Evolutionary conservation across 2,113 vertebrate species (phyloP), one percentile per base, ranked within the genome.

Genomic region (Siniperca knerii): DNA sequence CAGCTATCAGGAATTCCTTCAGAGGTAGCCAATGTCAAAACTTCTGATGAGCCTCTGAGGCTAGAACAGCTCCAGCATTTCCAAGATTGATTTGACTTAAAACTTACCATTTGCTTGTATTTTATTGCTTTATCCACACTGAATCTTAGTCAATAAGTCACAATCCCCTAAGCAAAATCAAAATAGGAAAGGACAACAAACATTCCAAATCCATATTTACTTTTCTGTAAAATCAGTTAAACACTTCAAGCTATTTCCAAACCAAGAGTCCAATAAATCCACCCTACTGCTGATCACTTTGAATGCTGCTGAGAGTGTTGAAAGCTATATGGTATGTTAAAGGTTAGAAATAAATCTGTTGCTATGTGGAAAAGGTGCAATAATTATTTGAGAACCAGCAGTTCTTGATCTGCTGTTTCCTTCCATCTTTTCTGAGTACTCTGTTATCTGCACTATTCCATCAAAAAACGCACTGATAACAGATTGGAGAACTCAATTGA

Each of bases 401-500:
- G 94, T 94, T 97, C 95, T 96, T 97, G 97, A 97, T 97, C 96
- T 89, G 96, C 96, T 93, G 96, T 93, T 96, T 96, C 96, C 92
- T 85, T 91, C 92, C 94, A 90, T 94, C 95, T 96, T 96, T 96
- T 95, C 96, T 96, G 95, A 95, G 94, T 95, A 91, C 87, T 92
- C 92, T 94, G 94, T 98, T 98, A 98, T 99, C 97, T 96, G 94
- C 96, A 95, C 96, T 94, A 96, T 96, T 97, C 96, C 96, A 97
- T 98, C 97, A 98, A 95, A 97, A 94, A 94, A 89, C 94, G 90
- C 29, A 62, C 93, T 96, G 97, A 98, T 97, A 98, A 97, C 96
- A 95, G 93, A 95, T 93, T 92, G 95, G 94, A 97, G 97, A 97
- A 97, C 96, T 96, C 97, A 96, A 95, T 97, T 95, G 96, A 98